Base-by-base conservation (phyloP, 1,140 invertebrate species). In the Lepidurus apus region DNA sequence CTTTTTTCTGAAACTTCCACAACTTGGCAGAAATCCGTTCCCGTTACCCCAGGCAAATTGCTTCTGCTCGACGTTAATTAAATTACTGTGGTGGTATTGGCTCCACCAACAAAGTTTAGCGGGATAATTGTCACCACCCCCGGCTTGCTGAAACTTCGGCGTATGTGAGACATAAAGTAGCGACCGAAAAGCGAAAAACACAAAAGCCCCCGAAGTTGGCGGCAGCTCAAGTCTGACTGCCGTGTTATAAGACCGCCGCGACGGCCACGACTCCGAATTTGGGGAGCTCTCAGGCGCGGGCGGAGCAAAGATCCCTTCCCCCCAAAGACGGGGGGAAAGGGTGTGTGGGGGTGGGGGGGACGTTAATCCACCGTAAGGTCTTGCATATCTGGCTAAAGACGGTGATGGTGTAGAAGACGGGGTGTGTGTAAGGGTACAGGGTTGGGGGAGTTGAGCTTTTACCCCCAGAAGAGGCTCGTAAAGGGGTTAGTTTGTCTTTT, bases 171-270 rank as follows among this genome's bases (percentile, higher is more conserved):
- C 13, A 13, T 65, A 65, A 65, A 65, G n/a, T 65, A 13, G 17
- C 6, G 21, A 65, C 8, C 21, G 53, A 21, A 9, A 9, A 21
- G 6, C 17, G 17, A 65, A 21, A 13, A 65, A 7, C 45, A 17
- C 8, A 65, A 65, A 65, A 13, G 17, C 17, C n/a, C 7, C 53
- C 53, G 21, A 65, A 65, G 17, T 65, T 65, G 53, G 53, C 53
- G 53, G 53, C 53, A 65, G 53, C 53, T 65, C 53, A 65, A 65
- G 53, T 65, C 53, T 9, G 53, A 65, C 53, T 65, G 53, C 17
- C 34, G 21, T 65, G 21, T n/a, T 65, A 21, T 9, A 21, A 65
- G 53, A 34, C 53, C 21, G n/a, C 21, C 53, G 53, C 53, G 53
- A 65, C 53, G 53, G 17, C 53, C 53, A 65, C 21, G 53, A 65